These are phyloP conservation scores for Gambelia wislizenii DNA, from an alignment of 2,797 vertebrate species.

Conservation along the genomic window DNA sequence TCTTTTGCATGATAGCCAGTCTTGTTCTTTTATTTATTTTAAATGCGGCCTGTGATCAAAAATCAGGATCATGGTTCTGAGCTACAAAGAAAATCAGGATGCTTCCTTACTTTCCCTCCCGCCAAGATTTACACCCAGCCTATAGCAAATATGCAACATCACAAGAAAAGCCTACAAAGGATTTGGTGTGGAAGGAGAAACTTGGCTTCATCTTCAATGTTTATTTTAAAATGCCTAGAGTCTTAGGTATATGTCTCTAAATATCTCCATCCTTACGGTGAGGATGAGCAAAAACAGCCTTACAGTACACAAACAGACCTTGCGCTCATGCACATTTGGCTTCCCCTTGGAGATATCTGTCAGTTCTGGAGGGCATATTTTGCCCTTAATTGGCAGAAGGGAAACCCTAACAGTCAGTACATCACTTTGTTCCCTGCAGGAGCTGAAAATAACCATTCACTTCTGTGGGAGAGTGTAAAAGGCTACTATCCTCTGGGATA, in stretches of 20 bases:
- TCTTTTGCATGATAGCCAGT: slow-evolving; percentile 56
- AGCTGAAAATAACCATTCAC: not conserved
- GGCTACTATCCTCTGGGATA: too few species aligned
- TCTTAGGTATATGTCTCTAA: slow-evolving; percentile 5
- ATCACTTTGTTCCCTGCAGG: not conserved
- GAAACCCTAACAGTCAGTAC: not conserved
- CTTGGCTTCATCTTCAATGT: not conserved
- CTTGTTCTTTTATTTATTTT: slow-evolving; percentile 62
- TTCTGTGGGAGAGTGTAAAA: not conserved
- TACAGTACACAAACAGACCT: too few species aligned
- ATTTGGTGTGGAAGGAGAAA: slow-evolving; percentile 42
- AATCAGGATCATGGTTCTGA: slow-evolving; percentile 61
- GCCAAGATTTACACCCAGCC: slow-evolving; percentile 25
- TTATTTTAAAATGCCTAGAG: slow-evolving; percentile 37
- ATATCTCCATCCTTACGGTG: slow-evolving; percentile 39
- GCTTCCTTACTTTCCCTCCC: slow-evolving; percentile 19
- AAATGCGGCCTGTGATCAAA: slow-evolving; percentile 58
- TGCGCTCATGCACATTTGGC: not conserved
- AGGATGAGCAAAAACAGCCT: too few species aligned
- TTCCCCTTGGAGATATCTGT: too few species aligned
- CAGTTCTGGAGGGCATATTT: too few species aligned
- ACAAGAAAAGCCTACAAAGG: not conserved
- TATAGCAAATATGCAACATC: slow-evolving; percentile 26
- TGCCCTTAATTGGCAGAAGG: not conserved
- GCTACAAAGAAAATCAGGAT: slow-evolving; percentile 53